Evolutionary conservation across 2,797 vertebrate genomes (phyloP), one percentile per base, ranked within the genome.

Genomic region (Emys orbicularis): DNA sequence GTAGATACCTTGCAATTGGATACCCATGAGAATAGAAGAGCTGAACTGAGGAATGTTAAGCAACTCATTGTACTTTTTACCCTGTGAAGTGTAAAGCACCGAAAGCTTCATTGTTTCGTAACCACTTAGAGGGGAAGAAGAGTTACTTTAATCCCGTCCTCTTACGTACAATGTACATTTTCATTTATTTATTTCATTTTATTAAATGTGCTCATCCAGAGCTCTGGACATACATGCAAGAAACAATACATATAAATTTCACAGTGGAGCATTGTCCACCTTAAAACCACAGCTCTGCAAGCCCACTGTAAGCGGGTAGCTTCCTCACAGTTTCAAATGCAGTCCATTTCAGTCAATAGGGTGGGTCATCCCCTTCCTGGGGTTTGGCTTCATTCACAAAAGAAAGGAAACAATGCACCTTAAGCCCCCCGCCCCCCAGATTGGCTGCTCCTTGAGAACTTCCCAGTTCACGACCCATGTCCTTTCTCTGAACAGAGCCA

Each of bases 21-120:
- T 92, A 93, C 83, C 84, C 94, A 80, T 95, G 96, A 91, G 93
- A 97, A 86, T 83, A 34, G 68, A 86, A 61, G 83, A 90, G 83
- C 77, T 79, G 76, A 79, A 79, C 54, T 44, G 34, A 87, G 88
- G 87, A 92, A 95, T 89, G 92, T 94, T 90, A 96, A 93, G 87
- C 90, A 96, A 87, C 56, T 95, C 88, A 81, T 89, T 87, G 74
- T 95, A 56, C 65, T 0, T 89, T 76, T 53, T 94, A 50, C 87
- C 80, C 92, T 94, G 90, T 50, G 19, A 94, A 94, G 92, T 56
- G 87, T 85, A 90, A 94, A 89, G 96, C 84, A 87, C 72, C 53
- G 83, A 89, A 77, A 88, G 84, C 77, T 94, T 95, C 89, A 61
- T 94, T 97, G 95, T 95, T 95, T 96, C 88, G 79, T 79, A 96